Base-by-base conservation (phyloP, 2,888 invertebrate species). In the Boloria selene region DNA sequence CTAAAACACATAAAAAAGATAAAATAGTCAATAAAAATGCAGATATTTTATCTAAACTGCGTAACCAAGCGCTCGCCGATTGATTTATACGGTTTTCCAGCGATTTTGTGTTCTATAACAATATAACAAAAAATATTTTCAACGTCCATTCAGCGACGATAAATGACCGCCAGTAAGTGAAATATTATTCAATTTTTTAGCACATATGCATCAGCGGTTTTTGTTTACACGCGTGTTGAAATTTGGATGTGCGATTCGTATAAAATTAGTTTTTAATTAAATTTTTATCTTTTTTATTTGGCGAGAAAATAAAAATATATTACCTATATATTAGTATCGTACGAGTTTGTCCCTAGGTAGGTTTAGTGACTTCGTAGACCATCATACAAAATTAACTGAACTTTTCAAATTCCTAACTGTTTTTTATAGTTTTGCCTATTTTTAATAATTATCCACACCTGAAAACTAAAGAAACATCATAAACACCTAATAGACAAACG, bases 71-170 rank as follows among this genome's bases (percentile, higher is more conserved):
- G 58, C 38, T 52, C 45, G 38, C 55, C 45, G 69, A 66, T 61
- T 69, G 69, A 69, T 69, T 64, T 61, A 66, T 66, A 49, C 45
- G 54, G 45, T 64, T 47, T 56, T 56, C 45, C 66, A 52, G 49
- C 55, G 45, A 59, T 63, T 55, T 60, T 69, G 63, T 66, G 55
- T 66, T 63, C 58, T 49, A 65, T 68, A 61, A 64, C 60, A 61
- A 58, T 50, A 61, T 49, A 50, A 51, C 55, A 61, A 63, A 69
- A 65, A 64, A 61, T 62, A 58, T 64, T 64, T 64, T 62, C 61
- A 61, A 16, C 58, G 68, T 53, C 65, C 50, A 18, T 58, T 22
- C 53, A 47, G 17, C 49, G 58, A 54, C 61, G 61, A 65, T 68
- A 62, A 68, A 68, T 62, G 69, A 61, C 38, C 44, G 59, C 18